Evolutionary conservation across 2,888 invertebrate species (phyloP).

Genomic region (Nomada ruficornis): DNA sequence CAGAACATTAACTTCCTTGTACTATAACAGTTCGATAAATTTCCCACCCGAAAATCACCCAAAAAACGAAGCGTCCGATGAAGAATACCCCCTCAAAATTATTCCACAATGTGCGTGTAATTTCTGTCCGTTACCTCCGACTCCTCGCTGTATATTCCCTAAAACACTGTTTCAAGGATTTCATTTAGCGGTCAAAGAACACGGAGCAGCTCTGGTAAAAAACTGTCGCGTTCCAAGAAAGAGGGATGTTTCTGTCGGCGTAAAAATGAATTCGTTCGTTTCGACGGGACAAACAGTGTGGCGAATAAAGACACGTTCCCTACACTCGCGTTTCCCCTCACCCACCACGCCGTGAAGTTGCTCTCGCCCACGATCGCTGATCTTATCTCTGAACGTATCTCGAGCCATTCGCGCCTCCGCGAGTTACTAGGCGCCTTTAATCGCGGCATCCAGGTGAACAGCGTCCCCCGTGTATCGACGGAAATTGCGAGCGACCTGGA

Average conservation of each 20-base stretch:
- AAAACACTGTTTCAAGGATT: neutral
- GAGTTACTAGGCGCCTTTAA: slow-evolving; percentile 65
- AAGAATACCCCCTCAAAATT: no score
- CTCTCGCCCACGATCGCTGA: slow-evolving; percentile 68
- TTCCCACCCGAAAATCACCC: no score
- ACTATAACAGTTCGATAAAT: no score
- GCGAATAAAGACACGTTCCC: slow-evolving; percentile 46
- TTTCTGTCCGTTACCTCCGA: neutral
- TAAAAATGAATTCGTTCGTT: slow-evolving; percentile 53
- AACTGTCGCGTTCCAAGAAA: slow-evolving; percentile 43
- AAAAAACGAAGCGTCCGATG: no score
- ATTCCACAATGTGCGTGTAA: neutral
- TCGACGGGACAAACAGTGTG: slow-evolving; percentile 24
- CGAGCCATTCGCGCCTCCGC: slow-evolving; percentile 63
- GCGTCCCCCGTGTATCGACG: slow-evolving; percentile 31
- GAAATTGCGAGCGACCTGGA: slow-evolving; percentile 22
- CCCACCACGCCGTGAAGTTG: slow-evolving; percentile 50
- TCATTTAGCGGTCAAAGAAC: slow-evolving; percentile 14
- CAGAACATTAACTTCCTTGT: no score
- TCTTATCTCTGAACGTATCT: slow-evolving; percentile 66
- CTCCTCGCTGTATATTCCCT: neutral
- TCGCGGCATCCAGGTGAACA: slow-evolving; percentile 45
- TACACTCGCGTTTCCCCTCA: slow-evolving; percentile 27
- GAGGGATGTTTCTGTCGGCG: slow-evolving; percentile 35
- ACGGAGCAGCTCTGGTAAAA: slow-evolving; percentile 8